Conservation (phyloP, 1,140 invertebrate species). For the Hylaeus volcanicus region DNA sequence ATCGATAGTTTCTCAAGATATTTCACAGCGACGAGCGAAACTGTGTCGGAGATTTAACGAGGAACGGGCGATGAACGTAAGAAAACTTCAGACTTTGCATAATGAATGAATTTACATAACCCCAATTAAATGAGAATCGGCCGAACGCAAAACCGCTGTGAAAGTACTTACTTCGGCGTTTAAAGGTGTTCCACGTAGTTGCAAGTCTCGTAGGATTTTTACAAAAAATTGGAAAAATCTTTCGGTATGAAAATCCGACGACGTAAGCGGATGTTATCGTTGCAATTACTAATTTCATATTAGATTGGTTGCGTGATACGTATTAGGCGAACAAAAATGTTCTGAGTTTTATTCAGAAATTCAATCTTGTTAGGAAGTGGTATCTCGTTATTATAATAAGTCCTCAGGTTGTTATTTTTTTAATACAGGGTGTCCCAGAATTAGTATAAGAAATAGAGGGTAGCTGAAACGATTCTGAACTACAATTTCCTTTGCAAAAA, state of each 20-base stretch:
- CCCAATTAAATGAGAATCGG: slow-evolving; percentile 33
- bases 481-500: no score
- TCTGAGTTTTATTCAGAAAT: no score
- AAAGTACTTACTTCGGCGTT: slow-evolving; percentile 10
- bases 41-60: slow-evolving; percentile 24
- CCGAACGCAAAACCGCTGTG: slow-evolving; percentile 1
- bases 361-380: no score
- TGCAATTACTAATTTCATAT: no score
- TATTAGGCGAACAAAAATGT: no score
- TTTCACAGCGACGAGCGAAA: background rate
- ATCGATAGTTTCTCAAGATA: background rate
- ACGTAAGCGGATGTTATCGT: no score
- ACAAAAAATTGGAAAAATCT: background rate
- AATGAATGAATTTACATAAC: slow-evolving; percentile 41
- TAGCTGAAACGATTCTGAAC: no score
- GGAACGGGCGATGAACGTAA: background rate
- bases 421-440: no score
- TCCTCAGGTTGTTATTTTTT: no score
- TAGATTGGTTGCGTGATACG: no score
- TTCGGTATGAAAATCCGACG: background rate
- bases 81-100: slow-evolving; percentile 4
- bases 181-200: background rate
- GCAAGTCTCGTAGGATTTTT: background rate
- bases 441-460: no score
- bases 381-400: no score